phyloP scores from a whole-genome alignment of 2,888 invertebrate genomes.

The Athetis lepigone region DNA sequence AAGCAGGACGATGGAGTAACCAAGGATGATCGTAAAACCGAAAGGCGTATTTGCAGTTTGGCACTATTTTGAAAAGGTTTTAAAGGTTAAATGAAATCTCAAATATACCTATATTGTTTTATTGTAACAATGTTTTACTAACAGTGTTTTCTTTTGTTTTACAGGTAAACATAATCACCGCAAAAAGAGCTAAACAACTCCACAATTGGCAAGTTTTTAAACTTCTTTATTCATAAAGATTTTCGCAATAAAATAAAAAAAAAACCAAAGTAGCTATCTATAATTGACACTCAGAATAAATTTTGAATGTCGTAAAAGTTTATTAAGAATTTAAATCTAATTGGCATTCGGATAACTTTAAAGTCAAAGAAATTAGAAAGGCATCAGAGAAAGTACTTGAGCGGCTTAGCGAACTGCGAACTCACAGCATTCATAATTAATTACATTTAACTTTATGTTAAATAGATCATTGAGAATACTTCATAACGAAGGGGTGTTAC shows the following conservation, averaged over 20 bases:
- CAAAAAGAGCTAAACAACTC: neutral
- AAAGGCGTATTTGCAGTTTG: too few species aligned
- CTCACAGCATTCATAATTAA: slow-evolving; percentile 55
- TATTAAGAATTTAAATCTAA: slow-evolving; percentile 31
- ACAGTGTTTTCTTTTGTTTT: slow-evolving; percentile 26
- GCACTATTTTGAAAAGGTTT: too few species aligned
- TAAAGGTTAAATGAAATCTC: too few species aligned
- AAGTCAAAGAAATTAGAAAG: slow-evolving; percentile 42
- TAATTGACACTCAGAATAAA: neutral
- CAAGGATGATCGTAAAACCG: too few species aligned
- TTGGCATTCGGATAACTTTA: slow-evolving; percentile 45
- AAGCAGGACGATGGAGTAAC: too few species aligned
- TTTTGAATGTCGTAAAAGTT: slow-evolving; percentile 19
- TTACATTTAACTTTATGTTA: slow-evolving; percentile 54
- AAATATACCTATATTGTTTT: too few species aligned
- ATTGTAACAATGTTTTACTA: neutral
- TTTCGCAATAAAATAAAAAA: neutral
- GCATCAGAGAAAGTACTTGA: slow-evolving; percentile 12
- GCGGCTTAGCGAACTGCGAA: slow-evolving; percentile 25
- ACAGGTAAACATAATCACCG: slow-evolving; percentile 32
- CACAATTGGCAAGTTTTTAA: neutral
- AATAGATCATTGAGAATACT: slow-evolving; percentile 29
- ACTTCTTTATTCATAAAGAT: neutral
- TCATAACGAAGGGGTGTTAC: slow-evolving; percentile 15
- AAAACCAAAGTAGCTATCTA: too few species aligned